Conservation (phyloP, 2,113 vertebrate species). For the Malurus melanocephalus region DNA sequence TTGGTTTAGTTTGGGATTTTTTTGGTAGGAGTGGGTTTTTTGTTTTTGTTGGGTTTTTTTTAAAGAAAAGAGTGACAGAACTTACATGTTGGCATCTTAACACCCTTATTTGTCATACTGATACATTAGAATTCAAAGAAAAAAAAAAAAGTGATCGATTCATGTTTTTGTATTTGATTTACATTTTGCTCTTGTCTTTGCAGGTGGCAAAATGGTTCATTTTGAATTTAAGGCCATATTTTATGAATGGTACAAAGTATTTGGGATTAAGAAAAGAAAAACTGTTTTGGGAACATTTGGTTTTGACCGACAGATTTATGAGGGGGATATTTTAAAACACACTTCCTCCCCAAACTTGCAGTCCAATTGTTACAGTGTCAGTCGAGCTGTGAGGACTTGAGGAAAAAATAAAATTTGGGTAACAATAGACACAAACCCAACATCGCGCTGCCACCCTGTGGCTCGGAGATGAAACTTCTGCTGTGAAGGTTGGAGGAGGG, state of each 20-base stretch:
- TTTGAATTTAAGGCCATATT: not conserved
- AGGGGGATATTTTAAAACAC: not conserved
- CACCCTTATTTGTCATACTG: not conserved
- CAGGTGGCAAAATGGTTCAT: not conserved
- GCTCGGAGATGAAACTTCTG: not conserved
- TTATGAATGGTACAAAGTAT: not conserved
- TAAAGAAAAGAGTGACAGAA: not conserved
- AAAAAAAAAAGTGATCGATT: not conserved
- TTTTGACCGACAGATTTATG: not conserved
- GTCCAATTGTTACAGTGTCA: not conserved
- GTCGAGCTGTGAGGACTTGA: not conserved
- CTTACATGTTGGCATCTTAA: not conserved
- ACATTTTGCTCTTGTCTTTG: not conserved
- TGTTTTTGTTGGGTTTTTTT: not conserved
- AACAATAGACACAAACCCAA: not conserved
- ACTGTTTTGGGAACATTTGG: not conserved
- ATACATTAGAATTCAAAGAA: not conserved
- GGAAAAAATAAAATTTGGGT: accelerated
- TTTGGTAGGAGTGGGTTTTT: accelerated
- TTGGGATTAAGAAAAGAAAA: not conserved
- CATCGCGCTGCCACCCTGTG: conserved; percentile 32
- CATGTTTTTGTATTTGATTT: not conserved
- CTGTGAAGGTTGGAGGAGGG: not conserved
- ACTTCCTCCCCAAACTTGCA: not conserved
- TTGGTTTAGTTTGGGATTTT: no score